These are phyloP conservation scores for Anthoscopus minutus DNA, from an alignment of 2,113 vertebrate genomes.

Conservation along the genomic window DNA sequence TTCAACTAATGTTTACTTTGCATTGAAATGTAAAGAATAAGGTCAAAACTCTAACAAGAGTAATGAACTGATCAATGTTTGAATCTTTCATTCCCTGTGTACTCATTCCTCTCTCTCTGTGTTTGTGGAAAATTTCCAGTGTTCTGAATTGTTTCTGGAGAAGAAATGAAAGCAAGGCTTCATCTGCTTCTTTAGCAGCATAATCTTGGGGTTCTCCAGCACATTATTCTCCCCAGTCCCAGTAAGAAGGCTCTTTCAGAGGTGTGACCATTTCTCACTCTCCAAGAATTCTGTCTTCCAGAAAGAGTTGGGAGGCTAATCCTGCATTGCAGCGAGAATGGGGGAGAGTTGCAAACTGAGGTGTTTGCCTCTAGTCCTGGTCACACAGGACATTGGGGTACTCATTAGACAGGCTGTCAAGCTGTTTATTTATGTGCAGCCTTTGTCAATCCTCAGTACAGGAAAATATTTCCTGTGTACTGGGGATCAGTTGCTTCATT, in stretches of 20 bases:
- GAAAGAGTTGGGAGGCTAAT: not conserved
- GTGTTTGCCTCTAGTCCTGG: not conserved
- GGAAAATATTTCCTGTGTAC: not conserved
- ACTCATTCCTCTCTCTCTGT: not conserved
- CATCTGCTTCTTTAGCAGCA: not conserved
- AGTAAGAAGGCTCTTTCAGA: not conserved
- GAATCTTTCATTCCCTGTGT: not conserved
- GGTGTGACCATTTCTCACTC: rapidly evolving
- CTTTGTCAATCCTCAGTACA: not conserved
- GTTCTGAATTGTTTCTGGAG: not conserved
- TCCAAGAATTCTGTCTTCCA: not conserved
- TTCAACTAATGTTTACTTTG: not conserved
- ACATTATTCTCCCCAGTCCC: not conserved
- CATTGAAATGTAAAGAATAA: not conserved
- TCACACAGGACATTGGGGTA: not conserved
- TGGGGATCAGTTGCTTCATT: not conserved
- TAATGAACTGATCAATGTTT: not conserved
- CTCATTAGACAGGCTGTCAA: not conserved
- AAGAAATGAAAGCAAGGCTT: not conserved
- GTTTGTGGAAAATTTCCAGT: not conserved
- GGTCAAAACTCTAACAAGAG: not conserved
- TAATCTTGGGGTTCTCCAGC: not conserved
- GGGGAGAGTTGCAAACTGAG: not conserved
- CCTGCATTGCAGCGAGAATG: not conserved
- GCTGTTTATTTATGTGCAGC: not conserved